Conservation (phyloP, 2,113 vertebrate species). For the Telmatochromis brichardi region DNA sequence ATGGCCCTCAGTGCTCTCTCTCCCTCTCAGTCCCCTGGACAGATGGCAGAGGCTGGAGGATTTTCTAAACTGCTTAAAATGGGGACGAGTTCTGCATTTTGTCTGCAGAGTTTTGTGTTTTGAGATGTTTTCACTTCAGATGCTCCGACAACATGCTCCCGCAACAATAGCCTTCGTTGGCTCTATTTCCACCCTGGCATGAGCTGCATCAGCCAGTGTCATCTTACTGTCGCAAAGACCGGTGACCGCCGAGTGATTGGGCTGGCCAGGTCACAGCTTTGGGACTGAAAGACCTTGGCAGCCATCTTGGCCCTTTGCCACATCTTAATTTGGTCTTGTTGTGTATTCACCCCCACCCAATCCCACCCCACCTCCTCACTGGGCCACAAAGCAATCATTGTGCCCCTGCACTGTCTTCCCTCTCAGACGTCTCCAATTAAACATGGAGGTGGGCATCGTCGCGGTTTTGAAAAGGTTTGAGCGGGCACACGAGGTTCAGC, state of each 20-base stretch:
- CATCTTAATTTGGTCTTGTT: conserved; percentile 79
- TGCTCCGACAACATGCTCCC: neutral
- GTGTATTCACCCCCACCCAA: conserved; percentile 27
- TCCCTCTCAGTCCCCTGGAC: conserved; percentile 67
- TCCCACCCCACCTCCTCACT: conserved; percentile 41
- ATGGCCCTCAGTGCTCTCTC: conserved; percentile 45
- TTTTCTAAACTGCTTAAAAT: conserved; percentile 21
- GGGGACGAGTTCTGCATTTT: neutral
- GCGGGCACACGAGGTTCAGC: neutral
- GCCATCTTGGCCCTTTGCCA: conserved; percentile 74
- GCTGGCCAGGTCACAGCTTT: conserved; percentile 5
- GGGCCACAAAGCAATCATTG: conserved; percentile 86
- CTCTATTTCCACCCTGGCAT: conserved; percentile 12
- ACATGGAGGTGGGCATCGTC: conserved; percentile 69
- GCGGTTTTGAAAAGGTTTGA: conserved; percentile 30
- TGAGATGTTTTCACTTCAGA: neutral
- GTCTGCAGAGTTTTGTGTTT: neutral
- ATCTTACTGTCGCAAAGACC: conserved; percentile 31
- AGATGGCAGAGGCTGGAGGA: conserved; percentile 76
- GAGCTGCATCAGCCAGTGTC: conserved; percentile 35
- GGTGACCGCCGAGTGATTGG: conserved; percentile 17
- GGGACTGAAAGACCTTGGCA: conserved; percentile 65
- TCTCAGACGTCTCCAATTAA: conserved; percentile 77
- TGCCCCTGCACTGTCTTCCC: conserved; percentile 58
- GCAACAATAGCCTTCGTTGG: conserved; percentile 9